Conservation (phyloP, 37 sponge, comb jelly and placozoan genomes). For the Beroe forskalii region DNA sequence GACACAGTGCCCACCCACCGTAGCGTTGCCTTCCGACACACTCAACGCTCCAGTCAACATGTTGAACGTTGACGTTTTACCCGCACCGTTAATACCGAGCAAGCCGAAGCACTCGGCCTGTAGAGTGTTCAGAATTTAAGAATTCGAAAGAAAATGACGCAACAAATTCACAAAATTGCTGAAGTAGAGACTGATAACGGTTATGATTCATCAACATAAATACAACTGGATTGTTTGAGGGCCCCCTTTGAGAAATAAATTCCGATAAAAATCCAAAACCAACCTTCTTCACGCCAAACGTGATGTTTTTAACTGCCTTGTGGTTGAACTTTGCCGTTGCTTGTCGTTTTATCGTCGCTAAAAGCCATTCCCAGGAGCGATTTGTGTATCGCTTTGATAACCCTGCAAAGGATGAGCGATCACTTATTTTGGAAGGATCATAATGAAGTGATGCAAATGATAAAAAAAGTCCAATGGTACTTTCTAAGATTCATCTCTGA, state of each 20-base stretch:
- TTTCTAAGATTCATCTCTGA: no score
- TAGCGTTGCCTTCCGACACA: conserved; percentile 13
- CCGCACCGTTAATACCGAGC: conserved; percentile 61
- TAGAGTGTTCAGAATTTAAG: not conserved
- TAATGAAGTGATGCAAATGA: no score
- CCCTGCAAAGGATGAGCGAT: not conserved
- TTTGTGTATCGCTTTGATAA: conserved; percentile 17
- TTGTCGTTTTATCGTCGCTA: not conserved
- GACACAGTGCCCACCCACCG: conserved; percentile 29
- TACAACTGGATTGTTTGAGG: no score
- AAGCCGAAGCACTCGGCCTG: conserved; percentile 54
- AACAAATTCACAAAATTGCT: no score
- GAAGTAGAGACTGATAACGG: no score
- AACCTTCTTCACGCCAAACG: conserved; percentile 40
- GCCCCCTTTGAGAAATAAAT: no score
- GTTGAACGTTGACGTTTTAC: conserved; percentile 48
- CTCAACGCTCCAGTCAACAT: conserved; percentile 54
- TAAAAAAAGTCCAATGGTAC: no score
- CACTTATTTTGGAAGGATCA: no score
- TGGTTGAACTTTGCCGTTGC: not conserved
- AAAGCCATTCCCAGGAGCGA: not conserved
- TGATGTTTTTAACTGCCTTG: conserved; percentile 46
- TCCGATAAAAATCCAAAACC: no score
- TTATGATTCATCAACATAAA: no score
- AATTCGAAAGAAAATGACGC: no score